Evolutionary conservation across 2,797 vertebrate species (phyloP), one percentile per base, ranked within the genome.

Genomic region (Poeciliopsis paucimaculata): DNA sequence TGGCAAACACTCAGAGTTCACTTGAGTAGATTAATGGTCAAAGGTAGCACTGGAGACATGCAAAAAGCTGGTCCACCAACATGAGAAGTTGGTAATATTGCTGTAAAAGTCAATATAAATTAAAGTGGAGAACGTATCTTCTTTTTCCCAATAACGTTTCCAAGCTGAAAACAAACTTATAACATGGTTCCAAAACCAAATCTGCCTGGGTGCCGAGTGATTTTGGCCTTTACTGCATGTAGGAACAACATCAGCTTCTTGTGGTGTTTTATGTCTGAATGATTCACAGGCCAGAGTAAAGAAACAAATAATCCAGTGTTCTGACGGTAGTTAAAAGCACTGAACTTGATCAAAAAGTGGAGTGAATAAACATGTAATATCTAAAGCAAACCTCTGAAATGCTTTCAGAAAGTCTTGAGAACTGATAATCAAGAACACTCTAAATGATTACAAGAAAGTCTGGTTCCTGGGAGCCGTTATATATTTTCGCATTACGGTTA

Each of bases 371-470:
- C 36, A 68, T 5, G 3, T 26, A 41, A 28, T 28, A 3, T 45
- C 41, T 13, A 45, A 71, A 46, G 68, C 6, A 71, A 71, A 71
- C 26, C 26, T 45, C 12, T 28, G 26, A 71, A 71, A 71, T 46
- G 26, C 36, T 45, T 71, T 71, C 26, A 71, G 39, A n/a, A 71
- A 66, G 64, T 34, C 34, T 45, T 46, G 41, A 71, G 26, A 45
- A 71, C 13, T 45, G 23, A 45, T 71, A 45, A 45, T 68, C 36
- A 12, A 41, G 9, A 68, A 39, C 36, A 68, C 4, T 41, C 16
- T 16, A 45, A 46, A 71, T 45, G 41, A 71, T 71, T 46, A 71
- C 41, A 71, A 28, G 68, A 71, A 46, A 71, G 68, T 45, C 68
- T 71, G 68, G 26, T 41, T 71, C 68, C 36, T 41, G 41, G 64